Conservation (phyloP, 64 coral and sea anemone species). For the Montipora cactus region DNA sequence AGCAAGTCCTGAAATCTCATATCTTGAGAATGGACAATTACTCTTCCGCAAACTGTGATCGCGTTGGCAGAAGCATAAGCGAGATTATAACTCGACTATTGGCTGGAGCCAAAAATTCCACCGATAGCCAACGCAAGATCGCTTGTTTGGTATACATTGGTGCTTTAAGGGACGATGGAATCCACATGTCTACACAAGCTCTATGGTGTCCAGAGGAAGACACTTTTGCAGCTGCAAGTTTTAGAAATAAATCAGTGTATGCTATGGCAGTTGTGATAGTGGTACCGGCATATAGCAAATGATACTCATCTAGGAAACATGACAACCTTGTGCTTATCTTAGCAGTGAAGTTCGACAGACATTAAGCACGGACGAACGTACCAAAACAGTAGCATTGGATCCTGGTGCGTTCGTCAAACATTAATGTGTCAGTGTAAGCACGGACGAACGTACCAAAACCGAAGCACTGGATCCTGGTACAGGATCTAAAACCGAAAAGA, state of each 20-base stretch:
- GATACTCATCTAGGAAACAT: not conserved
- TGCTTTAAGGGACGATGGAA: constrained; percentile 79
- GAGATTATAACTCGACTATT: constrained; percentile 63
- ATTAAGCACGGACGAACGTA: too few species aligned
- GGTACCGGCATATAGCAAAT: constrained; percentile 10
- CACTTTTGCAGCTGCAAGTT: constrained; percentile 81
- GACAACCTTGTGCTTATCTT: too few species aligned
- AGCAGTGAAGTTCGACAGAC: too few species aligned
- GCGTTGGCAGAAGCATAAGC: constrained; percentile 60
- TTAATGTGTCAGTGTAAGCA: too few species aligned
- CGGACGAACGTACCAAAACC: too few species aligned
- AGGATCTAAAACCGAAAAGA: too few species aligned
- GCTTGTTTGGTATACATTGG: constrained; percentile 91
- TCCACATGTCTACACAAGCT: constrained; percentile 73
- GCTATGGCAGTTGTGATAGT: constrained; percentile 70
- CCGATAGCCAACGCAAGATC: constrained; percentile 65
- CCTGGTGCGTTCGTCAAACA: too few species aligned
- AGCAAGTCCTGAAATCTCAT: constrained; percentile 70
- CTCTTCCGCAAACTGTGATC: constrained; percentile 56
- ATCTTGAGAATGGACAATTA: constrained; percentile 72
- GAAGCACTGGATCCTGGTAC: too few species aligned
- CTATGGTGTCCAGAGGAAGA: constrained; percentile 90
- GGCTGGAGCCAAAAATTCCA: constrained; percentile 10
- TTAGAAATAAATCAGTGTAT: constrained; percentile 74
- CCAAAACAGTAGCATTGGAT: too few species aligned